A percentile compares a stretch with the other conserved stretches of the same genome.
These are phyloP conservation scores for Drosophila dives DNA, from an alignment of 2,888 invertebrate genomes.

Conservation along the genomic window DNA sequence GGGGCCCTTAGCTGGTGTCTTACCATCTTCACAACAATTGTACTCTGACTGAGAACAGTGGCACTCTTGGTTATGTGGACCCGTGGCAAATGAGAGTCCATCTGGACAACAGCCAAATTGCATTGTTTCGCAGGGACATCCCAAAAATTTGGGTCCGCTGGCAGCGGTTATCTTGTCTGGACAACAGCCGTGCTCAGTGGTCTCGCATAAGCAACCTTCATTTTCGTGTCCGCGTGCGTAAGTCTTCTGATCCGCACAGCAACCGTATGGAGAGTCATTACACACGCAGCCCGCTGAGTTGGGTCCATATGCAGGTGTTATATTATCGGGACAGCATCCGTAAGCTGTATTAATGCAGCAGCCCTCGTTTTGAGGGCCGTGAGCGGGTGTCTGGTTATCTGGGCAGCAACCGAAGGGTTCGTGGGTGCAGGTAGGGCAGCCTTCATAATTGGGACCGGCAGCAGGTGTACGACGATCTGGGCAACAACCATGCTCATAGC, in stretches of 20 bases:
- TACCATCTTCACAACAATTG: constrained; percentile 94
- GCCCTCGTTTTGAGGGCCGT: constrained; percentile 93
- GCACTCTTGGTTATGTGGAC: constrained; percentile 90
- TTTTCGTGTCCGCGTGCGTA: constrained; percentile 91
- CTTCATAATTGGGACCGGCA: constrained; percentile 89
- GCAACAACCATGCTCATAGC: constrained; percentile 90
- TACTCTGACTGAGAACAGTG: constrained; percentile 90
- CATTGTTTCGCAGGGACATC: constrained; percentile 93
- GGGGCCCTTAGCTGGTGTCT: constrained; percentile 92
- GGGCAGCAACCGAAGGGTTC: constrained; percentile 94
- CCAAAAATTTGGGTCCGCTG: constrained; percentile 90
- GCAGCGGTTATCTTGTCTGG: constrained; percentile 92
- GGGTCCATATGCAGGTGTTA: constrained; percentile 92
- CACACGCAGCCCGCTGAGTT: constrained; percentile 93
- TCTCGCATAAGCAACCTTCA: constrained; percentile 93
- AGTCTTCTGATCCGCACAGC: constrained; percentile 93
- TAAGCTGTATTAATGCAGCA: constrained; percentile 90
- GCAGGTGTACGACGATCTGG: constrained; percentile 89
- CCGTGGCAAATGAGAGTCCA: constrained; percentile 91
- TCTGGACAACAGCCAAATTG: constrained; percentile 97
- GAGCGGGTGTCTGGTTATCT: constrained; percentile 93
- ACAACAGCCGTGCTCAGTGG: constrained; percentile 92
- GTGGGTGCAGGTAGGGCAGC: constrained; percentile 90
- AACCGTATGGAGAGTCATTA: constrained; percentile 90
- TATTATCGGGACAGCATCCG: constrained; percentile 97